Base-by-base conservation (phyloP, 2,888 invertebrate species). In the Pheosia gnoma region DNA sequence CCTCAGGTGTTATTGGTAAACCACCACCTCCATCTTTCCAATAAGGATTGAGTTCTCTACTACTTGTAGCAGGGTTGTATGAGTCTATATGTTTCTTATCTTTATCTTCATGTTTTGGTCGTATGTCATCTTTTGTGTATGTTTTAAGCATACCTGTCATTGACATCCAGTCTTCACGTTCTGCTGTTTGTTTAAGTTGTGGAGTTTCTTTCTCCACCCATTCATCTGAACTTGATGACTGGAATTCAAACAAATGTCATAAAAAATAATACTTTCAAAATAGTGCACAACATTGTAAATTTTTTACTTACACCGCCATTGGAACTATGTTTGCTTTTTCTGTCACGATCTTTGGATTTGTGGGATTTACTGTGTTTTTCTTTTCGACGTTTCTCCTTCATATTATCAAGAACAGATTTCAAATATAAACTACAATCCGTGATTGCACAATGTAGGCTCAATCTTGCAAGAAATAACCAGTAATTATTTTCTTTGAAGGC, bases 1-100 rank as follows among this genome's bases (percentile, higher is more conserved):
- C 82, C 68, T 90, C 85, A 57, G 85, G 65, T 59, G 87, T 84
- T 76, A 87, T 85, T 0, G 98, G 98, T 63, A 98, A 83, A 3
- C 98, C 98, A 59, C 95, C 95, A 0, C 98, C 98, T 55, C 98
- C 98, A 86, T 96, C 94, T 92, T 96, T 98, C 98, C 98, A 98
- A 81, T 97, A 97, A 0, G 98, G 98, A 94, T 99, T 99, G 60
- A 98, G 90, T 89, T 99, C 98, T 78, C 96, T 93, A 1, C 87
- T 88, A 83, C 96, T 96, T 67, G 95, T 96, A 0, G 96, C 95
- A 13, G 97, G 97, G 84, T 96, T 94, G 75, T 96, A 96, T 52
- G 94, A 91, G 78, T 95, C 94, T 61, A 94, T 93, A 69, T 94
- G 88, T 67, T 90, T 90, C 73, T 94, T 94, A 63, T 93, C 85